phyloP scores from a whole-genome alignment of 2,113 vertebrate species.

The Perca flavescens region DNA sequence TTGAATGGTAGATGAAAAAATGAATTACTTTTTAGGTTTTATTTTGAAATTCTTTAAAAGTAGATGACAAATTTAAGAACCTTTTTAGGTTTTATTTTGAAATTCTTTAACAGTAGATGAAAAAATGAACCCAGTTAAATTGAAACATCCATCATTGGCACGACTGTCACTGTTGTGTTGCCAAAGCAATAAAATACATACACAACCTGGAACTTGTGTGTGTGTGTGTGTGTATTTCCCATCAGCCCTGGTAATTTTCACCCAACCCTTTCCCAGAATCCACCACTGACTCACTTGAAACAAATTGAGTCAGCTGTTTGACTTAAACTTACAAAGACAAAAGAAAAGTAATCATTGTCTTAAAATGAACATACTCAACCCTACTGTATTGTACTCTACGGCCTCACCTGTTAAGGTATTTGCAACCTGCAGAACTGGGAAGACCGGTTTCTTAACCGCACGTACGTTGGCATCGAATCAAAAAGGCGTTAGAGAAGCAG shows the following conservation, averaged over 20 bases:
- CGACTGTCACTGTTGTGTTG: conserved; percentile 37
- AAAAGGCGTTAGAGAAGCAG: neutral
- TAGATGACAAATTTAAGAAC: neutral
- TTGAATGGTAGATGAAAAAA: neutral
- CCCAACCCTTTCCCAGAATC: conserved; percentile 76
- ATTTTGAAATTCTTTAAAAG: conserved; percentile 25
- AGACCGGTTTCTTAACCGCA: neutral
- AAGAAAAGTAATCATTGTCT: neutral
- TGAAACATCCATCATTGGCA: conserved; percentile 43
- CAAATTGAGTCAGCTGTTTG: conserved; percentile 62
- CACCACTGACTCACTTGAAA: conserved; percentile 69
- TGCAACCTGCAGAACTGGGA: conserved; percentile 12
- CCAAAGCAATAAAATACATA: conserved; percentile 67
- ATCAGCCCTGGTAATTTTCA: conserved; percentile 67
- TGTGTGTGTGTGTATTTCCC: conserved; percentile 61
- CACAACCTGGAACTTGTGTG: conserved; percentile 47
- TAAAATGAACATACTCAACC: neutral
- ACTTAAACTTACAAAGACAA: neutral
- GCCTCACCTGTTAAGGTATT: conserved; percentile 28
- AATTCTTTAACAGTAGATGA: neutral
- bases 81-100: neutral
- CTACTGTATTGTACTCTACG: neutral
- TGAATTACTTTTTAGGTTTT: neutral
- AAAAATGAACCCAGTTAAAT: neutral
- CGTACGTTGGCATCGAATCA: neutral